Evolutionary conservation across 2,113 vertebrate species (phyloP), one percentile per base, ranked within the genome.

Genomic region (Chinchilla lanigera): DNA sequence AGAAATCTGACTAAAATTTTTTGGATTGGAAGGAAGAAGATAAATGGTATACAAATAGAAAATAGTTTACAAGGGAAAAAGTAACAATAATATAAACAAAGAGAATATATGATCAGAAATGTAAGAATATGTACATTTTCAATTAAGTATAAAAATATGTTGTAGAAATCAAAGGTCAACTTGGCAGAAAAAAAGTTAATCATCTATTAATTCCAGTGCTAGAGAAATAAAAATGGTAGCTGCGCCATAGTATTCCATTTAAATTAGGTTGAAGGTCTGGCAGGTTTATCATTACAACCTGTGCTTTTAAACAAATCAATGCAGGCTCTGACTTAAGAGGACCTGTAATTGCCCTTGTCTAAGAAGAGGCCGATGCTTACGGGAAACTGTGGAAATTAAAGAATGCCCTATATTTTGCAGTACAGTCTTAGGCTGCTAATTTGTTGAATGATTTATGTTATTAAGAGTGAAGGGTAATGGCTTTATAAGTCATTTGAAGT

Each of bases 401-500:
- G 65, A 94, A 80, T 47, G 33, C 8, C 16, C 7, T 92, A 24
- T 81, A 86, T 80, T 73, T 65, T 89, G 3, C n/a, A 61, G 56
- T 86, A 84, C 38, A 61, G 73, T 77, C 38, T 5, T 63, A 19
- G 50, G 14, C 28, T 93, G n/a, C 77, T 96, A 78, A 82, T 78
- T 88, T 97, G 63, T 71, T 90, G 93, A 97, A 69, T 73, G 14
- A 44, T 94, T 94, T 91, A 65, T 60, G 19, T n/a, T 93, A 82
- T 44, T 92, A 93, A 50, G 4, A 41, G 56, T 88, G 63, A 98
- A 92, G 30, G 85, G 1, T 17, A 60, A 65, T 82, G 35, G 6
- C 38, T 89, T 86, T 85, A 67, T 67, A 85, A 92, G 4, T 4
- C 47, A 4, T 50, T 33, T 35, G 33, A 84, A 83, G 65, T 67